Base-by-base conservation (phyloP, 2,888 invertebrate species). In the Bombyx huttoni region DNA sequence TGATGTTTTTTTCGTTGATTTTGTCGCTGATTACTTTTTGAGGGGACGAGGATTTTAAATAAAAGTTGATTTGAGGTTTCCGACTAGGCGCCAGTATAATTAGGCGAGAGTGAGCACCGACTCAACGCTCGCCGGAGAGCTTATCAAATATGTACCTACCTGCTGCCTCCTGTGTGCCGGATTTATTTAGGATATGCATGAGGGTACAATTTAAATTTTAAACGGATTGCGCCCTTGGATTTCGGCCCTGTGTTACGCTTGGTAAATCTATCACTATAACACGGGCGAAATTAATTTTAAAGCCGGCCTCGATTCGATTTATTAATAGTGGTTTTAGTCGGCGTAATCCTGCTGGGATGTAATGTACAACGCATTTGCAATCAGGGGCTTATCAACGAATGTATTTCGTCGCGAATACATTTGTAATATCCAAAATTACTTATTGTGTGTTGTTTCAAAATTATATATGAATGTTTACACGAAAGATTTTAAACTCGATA, bases 161-260 rank as follows among this genome's bases (percentile, higher is more conserved):
- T 80, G 70, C 77, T 73, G 75, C 73, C 75, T 75, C 78, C 76
- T 74, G 78, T 78, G 74, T 78, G 74, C 77, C 76, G 84, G 87
- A 87, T 87, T 87, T 88, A 85, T 87, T 88, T 87, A 85, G 87
- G 86, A 82, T 88, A 87, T 88, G 88, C 85, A 87, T 87, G 88
- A 87, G 85, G 86, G 84, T 86, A 77, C 78, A 76, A 81, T 87
- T 87, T 86, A 88, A 88, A 88, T 87, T 88, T 88, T 87, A 86
- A 88, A 87, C 83, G 87, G 85, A 87, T 86, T 85, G 84, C 76
- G 82, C 84, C 87, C 85, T 88, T 86, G 84, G 83, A 82, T 83
- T 82, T 77, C 68, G 69, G 75, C 72, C 74, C 76, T 71, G 75
- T 78, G 78, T 82, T 81, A 71, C 81, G 79, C 80, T 82, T 79